These are phyloP conservation scores for Brachyhypopomus occidentalis DNA, from an alignment of 2,113 vertebrate species.

Conservation along the genomic window DNA sequence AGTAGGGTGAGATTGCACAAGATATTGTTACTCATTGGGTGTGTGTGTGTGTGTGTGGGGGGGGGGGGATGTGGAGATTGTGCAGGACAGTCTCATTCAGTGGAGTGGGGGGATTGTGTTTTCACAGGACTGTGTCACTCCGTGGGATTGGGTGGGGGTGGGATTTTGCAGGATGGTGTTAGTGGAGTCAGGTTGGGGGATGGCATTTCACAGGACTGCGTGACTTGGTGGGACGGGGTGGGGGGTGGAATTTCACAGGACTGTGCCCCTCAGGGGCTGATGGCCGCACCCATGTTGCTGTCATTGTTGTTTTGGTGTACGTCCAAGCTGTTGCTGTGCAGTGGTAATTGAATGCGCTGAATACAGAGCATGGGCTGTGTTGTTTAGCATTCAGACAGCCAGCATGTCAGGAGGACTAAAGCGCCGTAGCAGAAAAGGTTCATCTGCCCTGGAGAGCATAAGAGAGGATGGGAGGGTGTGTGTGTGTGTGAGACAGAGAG, in stretches of 20 bases:
- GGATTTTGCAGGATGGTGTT: conserved; percentile 33
- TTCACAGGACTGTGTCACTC: conserved; percentile 30
- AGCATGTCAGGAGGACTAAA: conserved; percentile 44
- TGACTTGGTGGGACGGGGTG: neutral
- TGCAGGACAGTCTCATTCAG: conserved; percentile 32
- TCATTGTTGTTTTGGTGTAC: conserved; percentile 20
- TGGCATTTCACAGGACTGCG: conserved; percentile 31
- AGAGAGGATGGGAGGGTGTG: neutral
- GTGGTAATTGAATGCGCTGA: conserved; percentile 46
- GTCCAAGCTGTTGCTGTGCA: conserved; percentile 39
- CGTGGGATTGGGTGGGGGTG: neutral
- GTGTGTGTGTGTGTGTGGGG: too few species aligned
- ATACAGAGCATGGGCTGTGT: conserved; percentile 26
- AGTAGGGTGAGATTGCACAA: neutral
- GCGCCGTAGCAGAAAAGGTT: conserved; percentile 35
- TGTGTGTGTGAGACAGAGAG: neutral
- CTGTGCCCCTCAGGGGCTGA: neutral
- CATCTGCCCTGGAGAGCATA: conserved; percentile 39
- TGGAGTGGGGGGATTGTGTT: neutral
- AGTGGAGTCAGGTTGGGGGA: too few species aligned
- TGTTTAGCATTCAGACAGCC: conserved; percentile 46
- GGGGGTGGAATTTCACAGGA: conserved; percentile 24
- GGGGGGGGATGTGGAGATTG: conserved; percentile 28
- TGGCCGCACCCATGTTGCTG: conserved; percentile 7
- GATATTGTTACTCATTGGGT: too few species aligned